Conservation (phyloP, 92 coral and sea anemone genomes). For the Blastomussa wellsi region DNA sequence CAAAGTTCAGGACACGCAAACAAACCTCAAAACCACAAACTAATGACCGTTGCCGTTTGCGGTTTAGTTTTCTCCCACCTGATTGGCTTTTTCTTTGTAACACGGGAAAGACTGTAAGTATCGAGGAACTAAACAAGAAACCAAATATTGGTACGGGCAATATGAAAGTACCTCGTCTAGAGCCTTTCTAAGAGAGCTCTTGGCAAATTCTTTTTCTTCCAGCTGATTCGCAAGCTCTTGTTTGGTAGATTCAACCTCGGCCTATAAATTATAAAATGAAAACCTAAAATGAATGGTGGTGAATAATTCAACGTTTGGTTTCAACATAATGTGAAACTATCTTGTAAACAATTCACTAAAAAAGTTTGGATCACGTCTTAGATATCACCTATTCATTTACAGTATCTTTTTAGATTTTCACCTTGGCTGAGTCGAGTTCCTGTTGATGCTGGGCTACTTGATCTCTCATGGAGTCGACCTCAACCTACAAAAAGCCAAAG, state of each 20-base stretch:
- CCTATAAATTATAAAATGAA: slow-evolving; percentile 24
- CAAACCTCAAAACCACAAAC: too few species aligned
- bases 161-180: slow-evolving; percentile 8
- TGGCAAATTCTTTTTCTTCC: slow-evolving; percentile 9
- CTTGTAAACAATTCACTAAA: too few species aligned
- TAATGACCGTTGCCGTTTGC: too few species aligned
- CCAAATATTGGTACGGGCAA: neutral
- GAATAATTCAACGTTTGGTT: neutral
- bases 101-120: neutral
- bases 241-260: neutral
- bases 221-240: slow-evolving; percentile 6
- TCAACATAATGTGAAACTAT: neutral
- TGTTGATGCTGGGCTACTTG: neutral
- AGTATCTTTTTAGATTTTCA: too few species aligned
- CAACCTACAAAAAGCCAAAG: neutral
- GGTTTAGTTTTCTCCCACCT: too few species aligned
- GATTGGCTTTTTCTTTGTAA: too few species aligned
- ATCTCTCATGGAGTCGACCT: slow-evolving; percentile 3
- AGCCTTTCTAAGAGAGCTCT: slow-evolving; percentile 11
- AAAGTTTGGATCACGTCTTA: too few species aligned
- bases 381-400: neutral
- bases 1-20: too few species aligned
- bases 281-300: neutral
- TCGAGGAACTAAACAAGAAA: neutral
- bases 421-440: slow-evolving; percentile 15